These are phyloP conservation scores for Ictidomys tridecemlineatus DNA, from an alignment of 2,113 vertebrate genomes.

Conservation along the genomic window DNA sequence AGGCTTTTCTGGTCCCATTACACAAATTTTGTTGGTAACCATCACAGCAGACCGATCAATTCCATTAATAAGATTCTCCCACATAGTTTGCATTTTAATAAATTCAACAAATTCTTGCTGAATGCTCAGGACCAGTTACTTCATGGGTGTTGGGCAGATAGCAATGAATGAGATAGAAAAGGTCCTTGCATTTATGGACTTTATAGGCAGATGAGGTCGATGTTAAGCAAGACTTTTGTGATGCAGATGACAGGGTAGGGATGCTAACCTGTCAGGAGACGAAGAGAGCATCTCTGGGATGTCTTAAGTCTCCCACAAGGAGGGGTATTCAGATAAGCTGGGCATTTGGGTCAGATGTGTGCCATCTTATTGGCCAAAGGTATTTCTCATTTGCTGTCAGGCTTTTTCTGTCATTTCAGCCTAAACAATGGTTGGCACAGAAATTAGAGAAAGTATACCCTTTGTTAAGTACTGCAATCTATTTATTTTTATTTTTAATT, in stretches of 20 bases:
- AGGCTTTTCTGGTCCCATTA: neutral
- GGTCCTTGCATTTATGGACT: neutral
- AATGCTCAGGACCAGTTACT: neutral
- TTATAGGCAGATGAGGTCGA: neutral
- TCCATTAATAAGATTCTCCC: neutral
- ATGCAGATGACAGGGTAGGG: neutral
- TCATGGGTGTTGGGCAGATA: neutral
- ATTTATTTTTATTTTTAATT: neutral
- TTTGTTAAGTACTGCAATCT: neutral
- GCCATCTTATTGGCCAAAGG: neutral
- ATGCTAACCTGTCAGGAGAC: neutral
- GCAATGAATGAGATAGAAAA: neutral
- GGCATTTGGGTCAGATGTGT: too few relatives aligned
- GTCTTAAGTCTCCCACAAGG: neutral
- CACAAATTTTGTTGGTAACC: neutral
- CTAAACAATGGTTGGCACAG: neutral
- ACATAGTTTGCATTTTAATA: neutral
- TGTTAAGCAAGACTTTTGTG: fast-evolving
- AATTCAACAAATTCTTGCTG: neutral
- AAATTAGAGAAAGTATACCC: neutral
- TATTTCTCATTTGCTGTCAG: neutral
- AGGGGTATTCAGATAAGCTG: neutral
- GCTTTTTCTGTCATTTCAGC: neutral
- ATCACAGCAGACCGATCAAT: neutral
- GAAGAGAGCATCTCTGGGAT: neutral